Conservation (phyloP, 2,888 invertebrate genomes). For the Chymomyza caudatula region DNA sequence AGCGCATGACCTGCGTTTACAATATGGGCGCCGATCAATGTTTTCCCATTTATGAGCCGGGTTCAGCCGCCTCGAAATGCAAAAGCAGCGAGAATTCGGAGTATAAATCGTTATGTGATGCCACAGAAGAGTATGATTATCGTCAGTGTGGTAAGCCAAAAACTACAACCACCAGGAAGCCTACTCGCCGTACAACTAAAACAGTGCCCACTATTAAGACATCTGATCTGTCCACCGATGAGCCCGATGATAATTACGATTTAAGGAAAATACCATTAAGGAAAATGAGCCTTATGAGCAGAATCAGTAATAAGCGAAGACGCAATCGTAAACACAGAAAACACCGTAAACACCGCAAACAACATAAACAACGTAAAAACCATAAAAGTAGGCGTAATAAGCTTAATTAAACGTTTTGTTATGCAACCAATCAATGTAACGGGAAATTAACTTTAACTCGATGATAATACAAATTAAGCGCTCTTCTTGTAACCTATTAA, state of each 20-base stretch:
- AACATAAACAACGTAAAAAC: too few species aligned
- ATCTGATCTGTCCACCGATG: neutral
- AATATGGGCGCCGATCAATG: neutral
- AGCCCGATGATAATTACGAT: neutral
- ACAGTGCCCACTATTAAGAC: too few species aligned
- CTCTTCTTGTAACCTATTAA: neutral
- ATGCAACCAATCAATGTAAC: neutral
- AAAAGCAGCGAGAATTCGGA: neutral
- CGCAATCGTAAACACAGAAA: neutral
- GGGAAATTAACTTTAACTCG: neutral
- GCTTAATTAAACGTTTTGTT: neutral
- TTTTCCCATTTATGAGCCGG: neutral
- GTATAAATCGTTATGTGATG: neutral
- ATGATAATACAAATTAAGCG: neutral
- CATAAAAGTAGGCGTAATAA: neutral
- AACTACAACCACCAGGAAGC: too few species aligned
- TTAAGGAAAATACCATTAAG: too few species aligned
- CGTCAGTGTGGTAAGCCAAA: neutral
- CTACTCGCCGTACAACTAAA: too few species aligned
- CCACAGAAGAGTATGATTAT: neutral
- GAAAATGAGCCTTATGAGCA: too few species aligned
- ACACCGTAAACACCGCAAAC: too few species aligned
- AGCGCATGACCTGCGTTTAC: constrained; percentile 1
- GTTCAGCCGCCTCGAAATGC: neutral
- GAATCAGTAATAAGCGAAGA: neutral